Percentiles rank a stretch among this genome's conserved stretches.
Conservation (phyloP, 1,140 invertebrate species). For the Pseudachorutes palmiensis region DNA sequence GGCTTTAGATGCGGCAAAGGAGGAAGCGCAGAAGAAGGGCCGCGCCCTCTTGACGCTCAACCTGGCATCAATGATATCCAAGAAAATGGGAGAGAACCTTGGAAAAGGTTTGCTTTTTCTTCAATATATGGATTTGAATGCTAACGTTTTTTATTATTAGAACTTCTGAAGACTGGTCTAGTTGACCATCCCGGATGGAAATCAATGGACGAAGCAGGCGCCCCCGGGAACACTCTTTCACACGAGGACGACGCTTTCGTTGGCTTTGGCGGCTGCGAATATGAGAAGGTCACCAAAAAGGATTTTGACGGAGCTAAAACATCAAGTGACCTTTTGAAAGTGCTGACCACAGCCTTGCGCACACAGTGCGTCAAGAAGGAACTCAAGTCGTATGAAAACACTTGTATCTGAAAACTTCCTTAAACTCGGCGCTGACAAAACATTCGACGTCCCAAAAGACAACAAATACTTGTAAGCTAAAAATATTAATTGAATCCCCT, state of each 20-base stretch:
- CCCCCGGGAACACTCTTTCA: not conserved
- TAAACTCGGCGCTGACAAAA: not conserved
- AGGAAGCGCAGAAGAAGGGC: not conserved
- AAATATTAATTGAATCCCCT: not conserved
- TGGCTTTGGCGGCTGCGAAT: slow-evolving; percentile 1
- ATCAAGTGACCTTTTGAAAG: not conserved
- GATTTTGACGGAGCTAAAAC: not conserved
- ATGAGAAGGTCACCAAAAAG: not conserved
- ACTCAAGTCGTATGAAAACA: not conserved
- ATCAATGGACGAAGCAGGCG: not conserved
- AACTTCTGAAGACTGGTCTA: not conserved
- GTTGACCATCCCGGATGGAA: slow-evolving; percentile 4
- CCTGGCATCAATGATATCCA: not conserved
- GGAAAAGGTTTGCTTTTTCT: not conserved
- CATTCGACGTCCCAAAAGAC: not conserved
- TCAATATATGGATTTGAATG: not conserved
- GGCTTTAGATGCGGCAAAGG: not conserved
- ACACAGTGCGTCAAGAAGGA: slow-evolving; percentile 1
- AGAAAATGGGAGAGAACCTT: slow-evolving; percentile 5
- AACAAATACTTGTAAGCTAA: slow-evolving; percentile 5
- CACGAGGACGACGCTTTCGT: slow-evolving; percentile 4
- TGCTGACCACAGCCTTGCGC: not conserved
- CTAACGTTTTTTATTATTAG: not conserved
- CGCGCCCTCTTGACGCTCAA: not conserved
- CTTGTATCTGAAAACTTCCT: not conserved